Percentiles rank a stretch among this genome's conserved stretches.
Evolutionary conservation across 2,113 vertebrate genomes (phyloP).

Genomic region (Eretmochelys imbricata): DNA sequence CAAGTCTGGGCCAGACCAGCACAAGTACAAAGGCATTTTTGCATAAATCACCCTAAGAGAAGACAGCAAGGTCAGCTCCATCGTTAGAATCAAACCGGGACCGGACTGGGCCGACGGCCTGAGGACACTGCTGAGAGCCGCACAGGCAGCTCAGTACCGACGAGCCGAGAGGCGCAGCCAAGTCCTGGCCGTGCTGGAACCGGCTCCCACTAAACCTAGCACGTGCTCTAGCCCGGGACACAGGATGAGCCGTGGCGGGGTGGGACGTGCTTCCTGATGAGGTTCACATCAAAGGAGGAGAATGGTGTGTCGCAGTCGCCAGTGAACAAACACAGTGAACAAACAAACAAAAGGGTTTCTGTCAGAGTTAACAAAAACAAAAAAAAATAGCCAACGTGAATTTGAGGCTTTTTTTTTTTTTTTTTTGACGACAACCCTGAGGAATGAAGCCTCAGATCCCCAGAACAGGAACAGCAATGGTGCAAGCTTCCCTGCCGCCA

Average conservation of each 20-base stretch:
- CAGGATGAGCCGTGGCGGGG: not conserved
- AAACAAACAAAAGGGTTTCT: not conserved
- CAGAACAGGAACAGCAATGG: not conserved
- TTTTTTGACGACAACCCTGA: not conserved
- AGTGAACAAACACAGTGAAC: not conserved
- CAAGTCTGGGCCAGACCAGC: not conserved
- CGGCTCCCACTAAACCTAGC: not conserved
- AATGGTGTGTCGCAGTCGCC: not conserved
- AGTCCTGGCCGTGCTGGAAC: not conserved
- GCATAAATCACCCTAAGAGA: not conserved
- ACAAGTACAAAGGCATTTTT: not conserved
- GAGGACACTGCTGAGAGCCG: not conserved
- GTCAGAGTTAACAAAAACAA: not conserved
- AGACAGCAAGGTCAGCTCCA: not conserved
- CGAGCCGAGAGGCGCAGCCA: not conserved
- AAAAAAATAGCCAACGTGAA: not conserved
- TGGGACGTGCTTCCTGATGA: not conserved
- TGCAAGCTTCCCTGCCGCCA: not conserved
- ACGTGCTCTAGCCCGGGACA: not conserved
- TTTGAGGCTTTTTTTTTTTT: not conserved
- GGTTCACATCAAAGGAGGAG: not conserved
- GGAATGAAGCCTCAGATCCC: not conserved
- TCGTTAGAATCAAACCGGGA: not conserved
- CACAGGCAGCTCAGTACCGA: not conserved
- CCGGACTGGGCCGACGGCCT: not conserved